Percentiles rank a stretch among this genome's conserved stretches.
phyloP scores from a whole-genome alignment of 2,888 invertebrate genomes.

The Nomada ferruginata region DNA sequence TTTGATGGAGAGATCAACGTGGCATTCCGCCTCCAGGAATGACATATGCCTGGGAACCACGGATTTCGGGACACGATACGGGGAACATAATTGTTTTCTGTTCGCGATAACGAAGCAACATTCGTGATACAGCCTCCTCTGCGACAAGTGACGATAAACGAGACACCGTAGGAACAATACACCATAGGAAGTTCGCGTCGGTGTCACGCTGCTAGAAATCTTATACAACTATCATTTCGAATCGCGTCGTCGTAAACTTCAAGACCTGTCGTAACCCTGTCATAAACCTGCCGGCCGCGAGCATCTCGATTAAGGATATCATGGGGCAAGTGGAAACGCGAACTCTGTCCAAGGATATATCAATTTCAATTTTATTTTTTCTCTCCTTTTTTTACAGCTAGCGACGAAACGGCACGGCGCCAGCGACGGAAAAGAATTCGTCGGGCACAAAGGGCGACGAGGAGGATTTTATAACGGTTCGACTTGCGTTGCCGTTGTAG shows the following conservation, averaged over 20 bases:
- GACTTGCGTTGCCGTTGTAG: conserved; percentile 10
- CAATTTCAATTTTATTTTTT: too few relatives aligned
- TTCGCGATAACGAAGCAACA: not conserved
- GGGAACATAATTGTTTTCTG: not conserved
- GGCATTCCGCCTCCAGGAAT: not conserved
- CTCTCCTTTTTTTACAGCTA: too few relatives aligned
- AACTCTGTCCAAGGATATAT: too few relatives aligned
- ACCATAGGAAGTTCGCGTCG: not conserved
- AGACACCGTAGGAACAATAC: not conserved
- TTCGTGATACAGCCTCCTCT: not conserved
- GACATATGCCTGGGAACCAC: not conserved
- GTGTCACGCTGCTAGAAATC: not conserved
- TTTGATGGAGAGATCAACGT: conserved; percentile 53
- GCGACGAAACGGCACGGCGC: too few relatives aligned
- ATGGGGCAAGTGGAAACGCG: not conserved
- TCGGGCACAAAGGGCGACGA: conserved; percentile 16
- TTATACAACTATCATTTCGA: too few relatives aligned
- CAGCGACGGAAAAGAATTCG: conserved; percentile 8
- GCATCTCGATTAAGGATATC: not conserved
- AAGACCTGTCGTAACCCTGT: not conserved
- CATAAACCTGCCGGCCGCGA: not conserved
- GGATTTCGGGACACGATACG: not conserved
- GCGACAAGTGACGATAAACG: not conserved
- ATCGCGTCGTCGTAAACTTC: conserved; percentile 5
- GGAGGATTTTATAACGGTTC: conserved; percentile 50